These are phyloP conservation scores for Triplophysa rosa DNA, from an alignment of 2,113 vertebrate genomes.

Conservation along the genomic window DNA sequence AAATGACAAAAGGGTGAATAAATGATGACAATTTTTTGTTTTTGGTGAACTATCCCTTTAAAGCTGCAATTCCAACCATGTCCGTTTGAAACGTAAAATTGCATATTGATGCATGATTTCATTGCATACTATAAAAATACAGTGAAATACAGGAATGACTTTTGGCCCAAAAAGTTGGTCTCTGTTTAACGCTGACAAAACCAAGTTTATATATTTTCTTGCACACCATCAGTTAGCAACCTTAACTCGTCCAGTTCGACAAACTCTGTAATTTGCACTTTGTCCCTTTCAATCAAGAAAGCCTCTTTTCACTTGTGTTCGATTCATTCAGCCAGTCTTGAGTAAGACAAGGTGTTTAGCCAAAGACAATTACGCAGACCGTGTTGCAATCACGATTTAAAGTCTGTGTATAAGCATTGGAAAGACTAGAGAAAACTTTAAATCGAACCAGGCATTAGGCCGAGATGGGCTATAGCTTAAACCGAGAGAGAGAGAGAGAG, in stretches of 20 bases:
- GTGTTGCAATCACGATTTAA: slow-evolving; percentile 2
- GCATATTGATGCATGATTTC: no score
- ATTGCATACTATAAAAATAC: no score
- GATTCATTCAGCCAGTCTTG: slow-evolving; percentile 39
- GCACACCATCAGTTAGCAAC: slow-evolving; percentile 11
- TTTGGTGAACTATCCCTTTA: no score
- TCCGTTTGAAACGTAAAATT: no score
- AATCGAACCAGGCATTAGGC: background rate
- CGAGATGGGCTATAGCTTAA: background rate
- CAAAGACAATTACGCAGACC: slow-evolving; percentile 33
- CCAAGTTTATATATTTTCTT: background rate
- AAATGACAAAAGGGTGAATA: no score
- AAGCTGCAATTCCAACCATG: no score
- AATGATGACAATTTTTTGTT: no score
- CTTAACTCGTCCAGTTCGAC: slow-evolving; percentile 11
- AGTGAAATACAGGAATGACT: no score
- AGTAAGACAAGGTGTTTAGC: slow-evolving; percentile 19
- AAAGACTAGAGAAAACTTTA: slow-evolving; percentile 9
- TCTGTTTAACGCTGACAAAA: slow-evolving; percentile 8
- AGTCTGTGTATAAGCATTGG: background rate
- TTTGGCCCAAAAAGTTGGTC: background rate
- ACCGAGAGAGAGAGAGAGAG: no score
- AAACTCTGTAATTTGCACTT: slow-evolving; percentile 39
- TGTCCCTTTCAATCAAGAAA: slow-evolving; percentile 38
- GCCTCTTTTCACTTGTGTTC: slow-evolving; percentile 13